These are phyloP conservation scores for Engystomops pustulosus DNA, from an alignment of 2,113 vertebrate species.

Conservation along the genomic window DNA sequence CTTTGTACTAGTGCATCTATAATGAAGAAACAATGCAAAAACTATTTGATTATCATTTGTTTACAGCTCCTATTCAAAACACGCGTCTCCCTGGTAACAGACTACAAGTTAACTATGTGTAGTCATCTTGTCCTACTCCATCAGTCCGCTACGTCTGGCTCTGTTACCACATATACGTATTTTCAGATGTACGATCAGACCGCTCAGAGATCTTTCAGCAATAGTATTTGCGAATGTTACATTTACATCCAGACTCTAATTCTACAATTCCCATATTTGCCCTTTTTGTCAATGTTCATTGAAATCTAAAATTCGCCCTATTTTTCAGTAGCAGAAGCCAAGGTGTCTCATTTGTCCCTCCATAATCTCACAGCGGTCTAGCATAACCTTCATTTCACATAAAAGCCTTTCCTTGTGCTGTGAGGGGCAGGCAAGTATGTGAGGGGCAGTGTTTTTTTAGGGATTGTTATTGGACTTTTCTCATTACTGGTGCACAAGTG, in stretches of 20 bases:
- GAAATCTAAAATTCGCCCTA: background rate
- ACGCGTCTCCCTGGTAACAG: too few relatives aligned
- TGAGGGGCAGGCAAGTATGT: slow-evolving; percentile 35
- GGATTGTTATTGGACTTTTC: slow-evolving; percentile 49
- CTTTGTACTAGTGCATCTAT: too few relatives aligned
- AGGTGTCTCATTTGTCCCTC: slow-evolving; percentile 8
- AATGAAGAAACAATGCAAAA: too few relatives aligned
- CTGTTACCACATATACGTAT: background rate
- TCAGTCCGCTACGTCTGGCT: too few relatives aligned
- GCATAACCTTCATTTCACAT: slow-evolving; percentile 35
- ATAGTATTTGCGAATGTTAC: too few relatives aligned
- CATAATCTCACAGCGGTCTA: slow-evolving; percentile 32
- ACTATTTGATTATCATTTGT: too few relatives aligned
- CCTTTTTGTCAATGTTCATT: background rate
- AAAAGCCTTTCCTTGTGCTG: slow-evolving; percentile 20
- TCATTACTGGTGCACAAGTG: slow-evolving; percentile 30
- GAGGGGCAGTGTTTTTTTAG: slow-evolving; percentile 23
- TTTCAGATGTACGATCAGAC: too few relatives aligned
- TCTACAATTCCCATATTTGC: background rate
- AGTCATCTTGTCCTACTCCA: too few relatives aligned
- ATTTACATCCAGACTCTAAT: too few relatives aligned
- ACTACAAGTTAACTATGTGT: too few relatives aligned
- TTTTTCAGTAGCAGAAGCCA: background rate
- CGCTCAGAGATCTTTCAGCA: too few relatives aligned
- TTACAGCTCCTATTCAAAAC: too few relatives aligned